These are phyloP conservation scores for Acropora tenuis DNA, from an alignment of 64 coral and sea anemone species.

Conservation along the genomic window DNA sequence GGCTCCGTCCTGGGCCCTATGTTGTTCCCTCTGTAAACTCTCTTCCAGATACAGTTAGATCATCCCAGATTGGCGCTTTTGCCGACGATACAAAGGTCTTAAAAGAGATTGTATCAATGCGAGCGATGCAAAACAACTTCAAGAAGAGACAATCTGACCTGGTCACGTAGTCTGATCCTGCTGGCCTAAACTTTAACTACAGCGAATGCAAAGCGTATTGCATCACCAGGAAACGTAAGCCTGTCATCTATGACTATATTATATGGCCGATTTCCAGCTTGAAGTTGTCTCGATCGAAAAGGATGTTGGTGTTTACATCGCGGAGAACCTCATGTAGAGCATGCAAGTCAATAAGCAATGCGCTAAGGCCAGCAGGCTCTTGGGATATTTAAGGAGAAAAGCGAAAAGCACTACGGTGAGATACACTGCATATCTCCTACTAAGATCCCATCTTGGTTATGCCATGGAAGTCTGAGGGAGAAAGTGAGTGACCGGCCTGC, in stretches of 20 bases:
- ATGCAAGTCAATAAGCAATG: neutral
- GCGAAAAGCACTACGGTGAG: neutral
- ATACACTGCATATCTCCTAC: conserved; percentile 23
- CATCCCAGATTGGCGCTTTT: neutral
- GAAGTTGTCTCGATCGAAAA: neutral
- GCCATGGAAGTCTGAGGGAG: conserved; percentile 20
- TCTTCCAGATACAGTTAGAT: neutral
- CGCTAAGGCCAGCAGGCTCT: conserved; percentile 42
- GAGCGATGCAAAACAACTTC: neutral
- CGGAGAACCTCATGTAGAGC: conserved; percentile 6
- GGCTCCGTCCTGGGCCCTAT: neutral
- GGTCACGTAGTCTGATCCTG: conserved; percentile 8
- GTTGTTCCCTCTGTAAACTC: conserved; percentile 11
- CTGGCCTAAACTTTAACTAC: conserved; percentile 2
- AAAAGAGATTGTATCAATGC: neutral
- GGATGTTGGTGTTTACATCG: conserved; percentile 2
- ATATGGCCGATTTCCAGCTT: conserved; percentile 1
- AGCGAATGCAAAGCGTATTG: neutral
- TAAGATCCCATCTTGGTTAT: conserved; percentile 24
- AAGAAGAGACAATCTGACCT: neutral
- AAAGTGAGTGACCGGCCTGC: too few relatives aligned
- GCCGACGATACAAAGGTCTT: neutral
- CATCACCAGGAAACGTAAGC: neutral
- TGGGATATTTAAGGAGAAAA: conserved; percentile 33
- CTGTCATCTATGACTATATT: neutral